These are phyloP conservation scores for Natator depressus DNA, from an alignment of 2,113 vertebrate genomes.

Conservation along the genomic window DNA sequence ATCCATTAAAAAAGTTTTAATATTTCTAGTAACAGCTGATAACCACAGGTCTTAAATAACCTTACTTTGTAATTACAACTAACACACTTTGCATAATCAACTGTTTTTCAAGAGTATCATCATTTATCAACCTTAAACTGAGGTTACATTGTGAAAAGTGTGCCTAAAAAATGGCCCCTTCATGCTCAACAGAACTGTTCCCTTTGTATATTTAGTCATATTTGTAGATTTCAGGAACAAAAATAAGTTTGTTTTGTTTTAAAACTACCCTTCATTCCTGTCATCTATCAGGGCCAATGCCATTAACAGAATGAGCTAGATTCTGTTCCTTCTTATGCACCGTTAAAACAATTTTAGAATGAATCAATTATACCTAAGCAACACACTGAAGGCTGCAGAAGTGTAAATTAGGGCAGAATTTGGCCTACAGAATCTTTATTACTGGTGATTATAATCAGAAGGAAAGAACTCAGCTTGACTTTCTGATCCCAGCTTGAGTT, in stretches of 20 bases:
- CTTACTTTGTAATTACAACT: neutral
- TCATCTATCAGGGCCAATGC: conserved; percentile 23
- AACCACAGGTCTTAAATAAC: neutral
- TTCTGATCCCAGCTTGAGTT: neutral
- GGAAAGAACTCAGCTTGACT: neutral
- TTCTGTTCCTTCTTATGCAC: conserved; percentile 2
- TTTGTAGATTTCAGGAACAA: neutral
- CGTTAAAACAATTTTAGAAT: conserved; percentile 26
- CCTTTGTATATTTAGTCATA: neutral
- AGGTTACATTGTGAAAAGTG: neutral
- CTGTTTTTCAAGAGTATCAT: neutral
- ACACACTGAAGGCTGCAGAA: neutral
- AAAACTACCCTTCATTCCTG: conserved; percentile 29
- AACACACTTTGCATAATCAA: neutral
- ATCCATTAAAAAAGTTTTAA: neutral
- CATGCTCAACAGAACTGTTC: neutral
- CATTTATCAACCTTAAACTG: neutral
- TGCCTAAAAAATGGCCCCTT: neutral
- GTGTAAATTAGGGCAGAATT: neutral
- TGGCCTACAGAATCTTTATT: neutral
- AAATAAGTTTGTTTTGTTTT: neutral
- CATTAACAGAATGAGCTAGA: neutral
- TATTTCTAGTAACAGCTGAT: neutral
- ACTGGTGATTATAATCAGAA: neutral
- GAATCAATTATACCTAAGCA: conserved; percentile 52